phyloP scores from a whole-genome alignment of 2,888 invertebrate genomes.

The Rhopalosiphum nymphaeae region DNA sequence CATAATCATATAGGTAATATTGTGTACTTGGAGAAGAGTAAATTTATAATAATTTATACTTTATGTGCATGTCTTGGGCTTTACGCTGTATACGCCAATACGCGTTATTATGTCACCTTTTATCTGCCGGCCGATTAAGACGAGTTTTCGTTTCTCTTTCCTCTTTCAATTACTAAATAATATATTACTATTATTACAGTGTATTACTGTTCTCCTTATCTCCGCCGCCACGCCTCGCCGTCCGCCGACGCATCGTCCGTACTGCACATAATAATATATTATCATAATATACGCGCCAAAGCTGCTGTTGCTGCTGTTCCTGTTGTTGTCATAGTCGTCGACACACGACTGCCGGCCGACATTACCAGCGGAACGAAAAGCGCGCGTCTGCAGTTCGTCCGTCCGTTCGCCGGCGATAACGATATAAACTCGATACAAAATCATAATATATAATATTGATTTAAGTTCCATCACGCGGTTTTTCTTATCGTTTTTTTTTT shows the following conservation, averaged over 20 bases:
- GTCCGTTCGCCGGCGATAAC: neutral
- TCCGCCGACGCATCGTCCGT: neutral
- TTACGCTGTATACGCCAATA: neutral
- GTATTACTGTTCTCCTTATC: slow-evolving; percentile 10
- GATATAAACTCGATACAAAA: neutral
- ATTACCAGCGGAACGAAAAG: slow-evolving; percentile 23
- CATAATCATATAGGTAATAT: neutral
- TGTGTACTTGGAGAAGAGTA: neutral
- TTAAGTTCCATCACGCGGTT: neutral
- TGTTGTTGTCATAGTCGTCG: neutral
- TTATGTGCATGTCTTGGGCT: neutral
- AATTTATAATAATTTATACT: neutral
- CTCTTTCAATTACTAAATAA: neutral
- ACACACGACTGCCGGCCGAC: slow-evolving; percentile 34
- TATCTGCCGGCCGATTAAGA: slow-evolving; percentile 5
- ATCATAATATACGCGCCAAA: neutral
- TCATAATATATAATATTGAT: neutral
- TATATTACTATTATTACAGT: neutral
- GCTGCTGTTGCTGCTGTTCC: neutral
- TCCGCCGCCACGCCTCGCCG: neutral
- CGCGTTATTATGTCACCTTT: slow-evolving; percentile 18
- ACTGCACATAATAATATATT: neutral
- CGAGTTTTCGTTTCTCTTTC: slow-evolving; percentile 4
- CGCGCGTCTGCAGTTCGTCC: slow-evolving; percentile 27
- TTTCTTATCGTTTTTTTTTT: neutral